Evolutionary conservation across 2,888 invertebrate species (phyloP).

Genomic region (Dusona sp.): DNA sequence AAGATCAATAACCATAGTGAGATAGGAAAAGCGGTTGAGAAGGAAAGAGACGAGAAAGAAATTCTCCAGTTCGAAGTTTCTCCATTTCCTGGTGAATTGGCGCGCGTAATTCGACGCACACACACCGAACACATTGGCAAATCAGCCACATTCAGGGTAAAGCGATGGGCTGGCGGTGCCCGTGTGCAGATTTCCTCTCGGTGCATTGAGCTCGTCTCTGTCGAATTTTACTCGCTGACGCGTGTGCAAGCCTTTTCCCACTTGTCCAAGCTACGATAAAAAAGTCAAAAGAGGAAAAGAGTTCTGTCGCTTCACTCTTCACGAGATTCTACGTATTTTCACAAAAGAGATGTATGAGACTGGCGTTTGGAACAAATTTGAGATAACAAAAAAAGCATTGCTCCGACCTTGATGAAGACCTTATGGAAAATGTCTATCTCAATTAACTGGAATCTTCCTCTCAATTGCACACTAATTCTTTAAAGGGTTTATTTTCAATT

Average conservation of each 20-base stretch:
- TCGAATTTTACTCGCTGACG: constrained; percentile 50
- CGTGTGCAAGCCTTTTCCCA: constrained; percentile 43
- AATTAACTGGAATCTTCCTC: background rate
- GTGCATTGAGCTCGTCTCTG: constrained; percentile 34
- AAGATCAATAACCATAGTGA: constrained; percentile 17
- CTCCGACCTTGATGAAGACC: background rate
- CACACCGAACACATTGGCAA: constrained; percentile 61
- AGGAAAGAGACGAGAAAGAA: constrained; percentile 19
- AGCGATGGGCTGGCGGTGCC: background rate
- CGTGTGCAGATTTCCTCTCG: constrained; percentile 50
- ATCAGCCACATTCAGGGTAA: constrained; percentile 18
- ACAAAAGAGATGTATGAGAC: background rate
- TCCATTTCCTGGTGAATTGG: constrained; percentile 81
- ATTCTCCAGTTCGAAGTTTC: constrained; percentile 72
- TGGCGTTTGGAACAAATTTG: background rate
- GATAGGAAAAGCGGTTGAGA: background rate
- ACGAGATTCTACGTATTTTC: background rate
- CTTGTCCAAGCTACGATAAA: constrained; percentile 11
- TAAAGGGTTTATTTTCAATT: background rate
- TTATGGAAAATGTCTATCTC: background rate
- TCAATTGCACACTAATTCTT: too few species aligned
- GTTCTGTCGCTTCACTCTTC: background rate
- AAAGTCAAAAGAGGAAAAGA: background rate
- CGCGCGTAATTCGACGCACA: constrained; percentile 80
- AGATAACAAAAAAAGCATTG: background rate